Conservation (phyloP, 2,797 vertebrate genomes). For the Natrix natrix region DNA sequence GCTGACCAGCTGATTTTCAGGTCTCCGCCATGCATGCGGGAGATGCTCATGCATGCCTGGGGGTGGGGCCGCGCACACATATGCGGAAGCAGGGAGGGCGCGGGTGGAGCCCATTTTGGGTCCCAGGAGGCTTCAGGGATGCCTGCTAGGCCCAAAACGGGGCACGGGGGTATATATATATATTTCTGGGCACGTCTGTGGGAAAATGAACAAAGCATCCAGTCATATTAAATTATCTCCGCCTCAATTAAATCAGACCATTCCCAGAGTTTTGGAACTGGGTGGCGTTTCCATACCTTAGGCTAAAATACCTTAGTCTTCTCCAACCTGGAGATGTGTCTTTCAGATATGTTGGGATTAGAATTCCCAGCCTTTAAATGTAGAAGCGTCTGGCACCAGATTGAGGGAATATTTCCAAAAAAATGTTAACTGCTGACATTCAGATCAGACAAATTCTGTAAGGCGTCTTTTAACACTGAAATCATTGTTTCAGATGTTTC, state of each 20-base stretch:
- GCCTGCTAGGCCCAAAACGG: too few species aligned
- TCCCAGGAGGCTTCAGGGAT: too few species aligned
- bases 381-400: background rate
- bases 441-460: background rate
- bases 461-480: background rate
- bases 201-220: background rate
- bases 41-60: too few species aligned
- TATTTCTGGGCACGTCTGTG: background rate
- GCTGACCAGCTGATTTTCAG: too few species aligned
- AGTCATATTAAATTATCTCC: background rate
- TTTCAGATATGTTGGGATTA: background rate
- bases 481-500: background rate
- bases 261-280: background rate
- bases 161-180: background rate
- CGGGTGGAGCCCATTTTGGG: too few species aligned
- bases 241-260: background rate
- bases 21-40: too few species aligned
- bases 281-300: background rate
- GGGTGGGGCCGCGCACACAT: too few species aligned
- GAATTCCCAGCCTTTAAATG: background rate
- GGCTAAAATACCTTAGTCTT: background rate
- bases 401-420: background rate
- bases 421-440: background rate
- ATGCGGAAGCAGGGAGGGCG: too few species aligned
- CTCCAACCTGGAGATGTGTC: background rate